A percentile compares a stretch with the other conserved stretches of the same genome.
These are phyloP conservation scores for Bombus vancouverensis DNA, from an alignment of 1,140 invertebrate genomes.

Conservation along the genomic window DNA sequence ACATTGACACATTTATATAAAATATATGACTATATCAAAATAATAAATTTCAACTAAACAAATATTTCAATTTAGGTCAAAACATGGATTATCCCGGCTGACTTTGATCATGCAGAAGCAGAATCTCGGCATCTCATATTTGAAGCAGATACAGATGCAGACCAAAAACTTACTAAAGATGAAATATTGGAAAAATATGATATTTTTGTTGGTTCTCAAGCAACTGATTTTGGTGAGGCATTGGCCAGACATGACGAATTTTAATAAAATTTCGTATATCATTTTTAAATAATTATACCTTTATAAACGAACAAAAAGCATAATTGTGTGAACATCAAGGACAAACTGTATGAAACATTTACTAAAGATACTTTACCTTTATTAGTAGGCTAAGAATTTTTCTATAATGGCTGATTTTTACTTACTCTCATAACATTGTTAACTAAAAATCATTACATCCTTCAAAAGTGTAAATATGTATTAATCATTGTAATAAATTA, in stretches of 20 bases:
- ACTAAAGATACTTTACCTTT: slow-evolving; percentile 44
- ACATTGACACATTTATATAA: slow-evolving; percentile 72
- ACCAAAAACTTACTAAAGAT: slow-evolving; percentile 94
- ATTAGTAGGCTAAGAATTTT: slow-evolving; percentile 37
- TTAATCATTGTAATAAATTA: slow-evolving; percentile 48
- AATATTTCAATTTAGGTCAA: slow-evolving; percentile 84
- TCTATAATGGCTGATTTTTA: slow-evolving; percentile 50
- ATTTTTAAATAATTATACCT: slow-evolving; percentile 18
- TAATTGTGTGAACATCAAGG: neutral
- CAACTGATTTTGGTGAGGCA: slow-evolving; percentile 99
- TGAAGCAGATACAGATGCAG: slow-evolving; percentile 95
- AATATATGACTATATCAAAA: slow-evolving; percentile 2
- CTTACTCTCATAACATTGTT: slow-evolving; percentile 31
- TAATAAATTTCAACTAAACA: slow-evolving; percentile 1
- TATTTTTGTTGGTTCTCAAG: slow-evolving; percentile 98
- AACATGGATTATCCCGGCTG: slow-evolving; percentile 97
- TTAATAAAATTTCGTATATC: slow-evolving; percentile 79
- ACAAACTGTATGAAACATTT: slow-evolving; percentile 45
- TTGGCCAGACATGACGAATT: slow-evolving; percentile 97
- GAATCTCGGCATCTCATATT: slow-evolving; percentile 98
- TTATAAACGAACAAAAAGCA: slow-evolving; percentile 40
- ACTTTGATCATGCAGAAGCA: slow-evolving; percentile 98
- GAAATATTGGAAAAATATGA: slow-evolving; percentile 98
- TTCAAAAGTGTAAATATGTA: slow-evolving; percentile 52
- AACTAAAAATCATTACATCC: slow-evolving; percentile 28